Base-by-base conservation (phyloP, 2,888 invertebrate species). In the Dione vanillae region DNA sequence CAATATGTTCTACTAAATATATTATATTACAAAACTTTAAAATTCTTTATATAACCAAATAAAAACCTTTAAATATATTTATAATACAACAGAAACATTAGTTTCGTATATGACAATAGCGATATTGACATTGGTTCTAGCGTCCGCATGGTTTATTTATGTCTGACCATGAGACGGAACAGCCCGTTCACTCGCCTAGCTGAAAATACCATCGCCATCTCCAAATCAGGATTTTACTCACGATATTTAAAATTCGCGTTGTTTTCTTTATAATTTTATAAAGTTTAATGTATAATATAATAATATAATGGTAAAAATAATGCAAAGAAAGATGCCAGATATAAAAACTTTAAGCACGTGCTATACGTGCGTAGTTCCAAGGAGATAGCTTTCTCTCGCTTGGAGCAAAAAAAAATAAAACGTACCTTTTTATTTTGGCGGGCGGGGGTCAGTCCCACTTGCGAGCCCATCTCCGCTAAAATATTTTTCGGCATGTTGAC, bases 381-480 rank as follows among this genome's bases (percentile, higher is more conserved):
- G 14, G 7, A 37, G n/a, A 10, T n/a, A 9, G 64, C 19, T 37
- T 64, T 64, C 47, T 35, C 37, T 49, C 10, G 37, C 6, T 52
- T 0, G 5, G 14, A n/a, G 43, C 11, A 9, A 43, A 45, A 67
- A 54, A 68, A 56, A 49, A 20, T 37, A 58, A 2, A 11, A 76
- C 87, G 76, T 80, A 91, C 92, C 89, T 89, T 91, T 77, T 88
- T 88, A 74, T 87, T 84, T 69, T 90, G 91, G 14, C 91, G 79
- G 67, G 84, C 85, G 54, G 90, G 87, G 35, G 92, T 92, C 72
- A 92, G 84, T 75, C 91, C 92, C 86, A 92, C 92, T 78, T 92
- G 92, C 84, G 92, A 92, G 81, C 92, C 92, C 92, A 92, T 91
- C 80, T 92, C 92, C 45, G 91, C 91, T 78, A 92, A 82, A 66